Evolutionary conservation across 2,113 vertebrate species (phyloP).

Genomic region (Xiphias gladius): DNA sequence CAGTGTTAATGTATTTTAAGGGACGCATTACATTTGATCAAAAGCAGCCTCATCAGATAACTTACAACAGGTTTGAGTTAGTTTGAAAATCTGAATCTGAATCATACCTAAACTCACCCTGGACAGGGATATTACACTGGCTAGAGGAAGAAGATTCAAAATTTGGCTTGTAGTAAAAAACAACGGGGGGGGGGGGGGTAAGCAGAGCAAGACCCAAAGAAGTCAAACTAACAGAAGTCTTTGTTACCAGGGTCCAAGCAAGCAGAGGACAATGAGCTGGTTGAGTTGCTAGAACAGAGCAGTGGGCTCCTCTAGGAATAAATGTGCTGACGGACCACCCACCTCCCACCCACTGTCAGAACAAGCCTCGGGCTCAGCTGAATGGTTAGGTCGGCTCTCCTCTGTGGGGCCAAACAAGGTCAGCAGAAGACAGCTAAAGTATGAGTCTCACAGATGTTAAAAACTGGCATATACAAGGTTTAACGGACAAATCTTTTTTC

Average conservation of each 20-base stretch:
- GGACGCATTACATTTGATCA: not conserved
- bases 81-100: not conserved
- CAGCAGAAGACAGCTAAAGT: conserved; percentile 55
- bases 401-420: conserved; percentile 64
- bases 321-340: conserved; percentile 78
- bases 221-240: conserved; percentile 51
- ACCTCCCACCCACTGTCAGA: conserved; percentile 73
- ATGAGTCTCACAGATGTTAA: conserved; percentile 50
- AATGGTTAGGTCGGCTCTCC: conserved; percentile 62
- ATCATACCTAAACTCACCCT: not conserved
- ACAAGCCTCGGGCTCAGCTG: conserved; percentile 67
- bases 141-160: not conserved
- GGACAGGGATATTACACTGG: not conserved
- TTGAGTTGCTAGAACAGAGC: conserved; percentile 63
- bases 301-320: conserved; percentile 67
- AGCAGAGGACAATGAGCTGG: conserved; percentile 71
- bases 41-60: not conserved
- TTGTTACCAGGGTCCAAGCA: conserved; percentile 60
- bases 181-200: not conserved
- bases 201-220: conserved; percentile 33
- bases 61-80: not conserved
- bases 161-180: conserved; percentile 17
- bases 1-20: not conserved
- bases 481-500: conserved; percentile 29
- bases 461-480: conserved; percentile 35